Percentiles rank a stretch among this genome's conserved stretches.
phyloP scores from a whole-genome alignment of 2,888 invertebrate genomes.

The Agonum fuliginosum region DNA sequence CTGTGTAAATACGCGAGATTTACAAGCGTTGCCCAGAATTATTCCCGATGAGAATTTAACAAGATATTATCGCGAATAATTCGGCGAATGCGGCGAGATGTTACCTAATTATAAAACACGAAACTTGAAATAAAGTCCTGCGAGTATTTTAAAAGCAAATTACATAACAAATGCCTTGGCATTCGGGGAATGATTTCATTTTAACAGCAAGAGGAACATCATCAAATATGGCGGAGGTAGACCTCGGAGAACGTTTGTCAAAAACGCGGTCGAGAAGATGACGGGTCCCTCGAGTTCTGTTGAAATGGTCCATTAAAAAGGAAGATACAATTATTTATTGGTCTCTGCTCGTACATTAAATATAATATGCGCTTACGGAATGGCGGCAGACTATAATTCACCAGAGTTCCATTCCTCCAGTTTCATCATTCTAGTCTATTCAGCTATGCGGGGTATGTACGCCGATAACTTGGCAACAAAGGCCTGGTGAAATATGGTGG shows the following conservation, averaged over 20 bases:
- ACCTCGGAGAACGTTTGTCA: conserved; percentile 49
- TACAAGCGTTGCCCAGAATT: too few relatives aligned
- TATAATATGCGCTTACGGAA: conserved; percentile 52
- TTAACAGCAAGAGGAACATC: neutral
- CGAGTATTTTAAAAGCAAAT: conserved; percentile 25
- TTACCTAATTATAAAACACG: conserved; percentile 12
- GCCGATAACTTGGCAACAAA: conserved; percentile 58
- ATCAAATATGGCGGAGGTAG: neutral
- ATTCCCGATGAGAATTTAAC: conserved; percentile 5
- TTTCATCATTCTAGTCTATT: conserved; percentile 56
- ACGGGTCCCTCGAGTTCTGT: conserved; percentile 49
- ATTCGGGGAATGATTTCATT: neutral
- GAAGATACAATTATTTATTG: conserved; percentile 58
- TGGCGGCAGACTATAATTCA: conserved; percentile 34
- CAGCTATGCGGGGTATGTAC: conserved; percentile 55
- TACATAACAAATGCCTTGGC: neutral
- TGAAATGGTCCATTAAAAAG: conserved; percentile 54
- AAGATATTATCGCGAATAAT: conserved; percentile 17
- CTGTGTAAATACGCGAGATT: too few relatives aligned
- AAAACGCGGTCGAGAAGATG: conserved; percentile 43
- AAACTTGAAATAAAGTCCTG: conserved; percentile 20
- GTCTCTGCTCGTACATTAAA: conserved; percentile 58
- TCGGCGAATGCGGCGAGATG: neutral
- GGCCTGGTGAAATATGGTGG: conserved; percentile 50
- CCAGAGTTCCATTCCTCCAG: conserved; percentile 54